These are phyloP conservation scores for Ctenochaetus hawaiiensis DNA, from an alignment of 2,797 vertebrate species.

Conservation along the genomic window DNA sequence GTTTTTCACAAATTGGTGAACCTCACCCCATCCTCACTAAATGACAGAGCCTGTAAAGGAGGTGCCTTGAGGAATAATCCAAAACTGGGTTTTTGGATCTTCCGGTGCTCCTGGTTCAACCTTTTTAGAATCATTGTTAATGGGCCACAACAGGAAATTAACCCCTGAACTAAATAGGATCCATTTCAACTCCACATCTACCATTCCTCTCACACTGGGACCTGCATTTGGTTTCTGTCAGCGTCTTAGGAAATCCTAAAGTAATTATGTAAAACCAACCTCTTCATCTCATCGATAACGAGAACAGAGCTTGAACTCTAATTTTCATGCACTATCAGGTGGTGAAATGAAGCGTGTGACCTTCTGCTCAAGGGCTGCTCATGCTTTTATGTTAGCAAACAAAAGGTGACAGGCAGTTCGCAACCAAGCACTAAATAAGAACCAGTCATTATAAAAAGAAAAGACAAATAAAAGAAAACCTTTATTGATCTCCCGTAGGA, in stretches of 20 bases:
- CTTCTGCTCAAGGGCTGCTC: slow-evolving; percentile 33
- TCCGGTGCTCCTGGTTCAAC: too few relatives aligned
- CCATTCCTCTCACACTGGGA: background rate
- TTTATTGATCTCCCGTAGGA: too few relatives aligned
- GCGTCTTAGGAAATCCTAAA: slow-evolving; percentile 15
- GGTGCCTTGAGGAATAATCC: too few relatives aligned
- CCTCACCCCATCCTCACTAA: too few relatives aligned
- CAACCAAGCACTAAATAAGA: background rate
- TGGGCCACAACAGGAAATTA: background rate
- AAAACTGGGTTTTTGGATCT: too few relatives aligned
- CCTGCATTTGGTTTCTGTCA: slow-evolving; percentile 5
- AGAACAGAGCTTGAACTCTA: background rate
- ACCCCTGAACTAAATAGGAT: background rate
- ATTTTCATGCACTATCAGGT: slow-evolving; percentile 52
- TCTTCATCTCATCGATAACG: slow-evolving; percentile 6
- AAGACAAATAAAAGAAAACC: too few relatives aligned
- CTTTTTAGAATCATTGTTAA: too few relatives aligned
- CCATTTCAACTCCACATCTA: background rate
- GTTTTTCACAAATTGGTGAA: too few relatives aligned
- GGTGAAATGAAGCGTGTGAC: slow-evolving; percentile 50
- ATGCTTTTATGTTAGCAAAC: slow-evolving; percentile 35
- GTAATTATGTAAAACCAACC: slow-evolving; percentile 53
- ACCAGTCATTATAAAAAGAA: background rate
- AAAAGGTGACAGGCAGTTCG: slow-evolving; percentile 15
- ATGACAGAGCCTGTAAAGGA: too few relatives aligned